phyloP scores from a whole-genome alignment of 2,797 vertebrate species.

The Gephyroberyx darwinii region DNA sequence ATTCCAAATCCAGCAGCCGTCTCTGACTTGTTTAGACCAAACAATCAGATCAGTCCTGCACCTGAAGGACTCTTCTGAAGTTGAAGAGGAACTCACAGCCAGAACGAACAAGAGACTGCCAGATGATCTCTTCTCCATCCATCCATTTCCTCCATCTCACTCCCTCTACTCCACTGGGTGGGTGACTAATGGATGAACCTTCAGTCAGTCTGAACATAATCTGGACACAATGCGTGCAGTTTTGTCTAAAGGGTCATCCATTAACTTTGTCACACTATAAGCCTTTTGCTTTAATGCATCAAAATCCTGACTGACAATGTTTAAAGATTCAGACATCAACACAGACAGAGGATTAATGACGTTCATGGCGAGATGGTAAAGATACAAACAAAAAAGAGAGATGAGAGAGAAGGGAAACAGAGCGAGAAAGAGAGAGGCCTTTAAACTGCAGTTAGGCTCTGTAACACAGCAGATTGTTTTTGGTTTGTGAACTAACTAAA shows the following conservation, averaged over 20 bases:
- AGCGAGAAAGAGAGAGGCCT: neutral
- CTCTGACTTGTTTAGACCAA: neutral
- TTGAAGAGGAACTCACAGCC: constrained; percentile 11
- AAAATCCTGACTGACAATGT: constrained; percentile 9
- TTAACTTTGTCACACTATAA: constrained; percentile 36
- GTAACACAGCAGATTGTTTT: too few relatives aligned
- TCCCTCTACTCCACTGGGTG: neutral
- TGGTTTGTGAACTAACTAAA: too few relatives aligned
- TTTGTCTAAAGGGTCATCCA: constrained; percentile 22
- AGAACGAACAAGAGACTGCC: constrained; percentile 1
- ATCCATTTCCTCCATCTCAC: neutral
- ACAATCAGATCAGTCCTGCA: neutral
- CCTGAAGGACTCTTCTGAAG: neutral
- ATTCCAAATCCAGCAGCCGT: neutral
- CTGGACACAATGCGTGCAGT: constrained; percentile 8
- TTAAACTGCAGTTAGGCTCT: too few relatives aligned
- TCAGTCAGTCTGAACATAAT: constrained; percentile 8
- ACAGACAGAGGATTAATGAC: constrained; percentile 35
- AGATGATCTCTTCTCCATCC: neutral
- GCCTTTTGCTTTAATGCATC: constrained; percentile 38
- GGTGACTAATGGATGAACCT: constrained; percentile 48
- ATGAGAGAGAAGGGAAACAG: too few relatives aligned
- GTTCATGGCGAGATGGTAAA: constrained; percentile 13
- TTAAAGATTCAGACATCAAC: constrained; percentile 4
- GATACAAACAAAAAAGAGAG: neutral